Evolutionary conservation across 2,888 invertebrate genomes (phyloP).

Genomic region (Ornithoptera alexandrae): DNA sequence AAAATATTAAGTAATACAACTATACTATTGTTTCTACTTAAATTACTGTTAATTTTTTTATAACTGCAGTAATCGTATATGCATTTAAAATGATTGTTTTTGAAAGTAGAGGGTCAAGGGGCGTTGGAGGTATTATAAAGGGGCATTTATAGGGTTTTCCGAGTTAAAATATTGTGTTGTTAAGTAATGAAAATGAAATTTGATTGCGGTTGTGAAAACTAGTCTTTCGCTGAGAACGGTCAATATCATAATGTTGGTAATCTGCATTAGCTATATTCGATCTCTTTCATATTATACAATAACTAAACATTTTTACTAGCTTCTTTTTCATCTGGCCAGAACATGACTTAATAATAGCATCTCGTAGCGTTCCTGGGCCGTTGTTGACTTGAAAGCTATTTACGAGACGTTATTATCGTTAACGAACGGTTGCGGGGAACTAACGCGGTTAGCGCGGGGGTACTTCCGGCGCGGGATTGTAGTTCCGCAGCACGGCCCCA

Average conservation of each 20-base stretch:
- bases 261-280: background rate
- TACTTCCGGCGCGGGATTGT: conserved; percentile 63
- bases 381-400: conserved; percentile 30
- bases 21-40: no score
- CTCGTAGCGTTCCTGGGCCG: conserved; percentile 12
- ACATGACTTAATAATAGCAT: conserved; percentile 12
- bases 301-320: background rate
- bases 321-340: background rate
- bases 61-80: no score
- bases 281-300: background rate
- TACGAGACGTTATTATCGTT: conserved; percentile 28
- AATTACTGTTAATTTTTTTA: no score
- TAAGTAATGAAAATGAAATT: no score
- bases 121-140: no score
- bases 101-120: no score
- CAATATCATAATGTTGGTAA: background rate
- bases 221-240: no score
- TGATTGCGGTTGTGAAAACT: no score
- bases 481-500: conserved; percentile 52
- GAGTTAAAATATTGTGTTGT: no score
- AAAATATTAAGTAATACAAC: no score
- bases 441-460: conserved; percentile 51
- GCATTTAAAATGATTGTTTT: no score
- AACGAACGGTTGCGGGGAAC: conserved; percentile 33
- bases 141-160: no score